phyloP scores from a whole-genome alignment of 2,797 vertebrate species.

The Parauchenoglanis ngamensis region DNA sequence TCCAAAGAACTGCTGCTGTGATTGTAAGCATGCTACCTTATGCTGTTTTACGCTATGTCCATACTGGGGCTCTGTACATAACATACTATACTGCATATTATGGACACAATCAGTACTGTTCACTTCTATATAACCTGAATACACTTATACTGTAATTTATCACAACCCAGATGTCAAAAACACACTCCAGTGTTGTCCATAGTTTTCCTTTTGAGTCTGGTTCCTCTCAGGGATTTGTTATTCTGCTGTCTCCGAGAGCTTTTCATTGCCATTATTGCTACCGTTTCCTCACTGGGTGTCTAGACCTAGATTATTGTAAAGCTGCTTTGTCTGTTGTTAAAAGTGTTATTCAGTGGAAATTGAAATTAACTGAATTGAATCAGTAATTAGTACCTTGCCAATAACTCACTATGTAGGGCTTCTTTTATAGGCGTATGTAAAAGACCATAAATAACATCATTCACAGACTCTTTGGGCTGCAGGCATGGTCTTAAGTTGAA shows the following conservation, averaged over 20 bases:
- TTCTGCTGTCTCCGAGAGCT: not conserved
- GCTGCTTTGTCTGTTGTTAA: not conserved
- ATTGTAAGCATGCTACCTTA: not conserved
- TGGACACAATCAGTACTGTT: not conserved
- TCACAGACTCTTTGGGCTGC: slow-evolving; percentile 2
- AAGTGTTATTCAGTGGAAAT: no score
- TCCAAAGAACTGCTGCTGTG: not conserved
- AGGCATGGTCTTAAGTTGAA: not conserved
- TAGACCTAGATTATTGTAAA: not conserved
- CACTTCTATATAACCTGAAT: not conserved
- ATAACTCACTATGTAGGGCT: not conserved
- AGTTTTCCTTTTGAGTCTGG: not conserved
- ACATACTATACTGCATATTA: not conserved
- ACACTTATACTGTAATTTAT: not conserved
- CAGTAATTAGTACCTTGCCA: not conserved
- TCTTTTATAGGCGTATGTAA: not conserved
- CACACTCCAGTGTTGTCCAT: not conserved
- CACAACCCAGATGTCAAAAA: not conserved
- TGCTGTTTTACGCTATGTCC: not conserved
- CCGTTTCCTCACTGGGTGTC: not conserved
- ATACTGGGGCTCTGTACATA: not conserved
- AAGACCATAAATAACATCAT: slow-evolving; percentile 1
- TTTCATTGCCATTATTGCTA: not conserved
- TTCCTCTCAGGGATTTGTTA: not conserved
- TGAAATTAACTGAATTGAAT: not conserved